phyloP scores from a whole-genome alignment of 2,113 vertebrate genomes.

The Furnarius figulus region DNA sequence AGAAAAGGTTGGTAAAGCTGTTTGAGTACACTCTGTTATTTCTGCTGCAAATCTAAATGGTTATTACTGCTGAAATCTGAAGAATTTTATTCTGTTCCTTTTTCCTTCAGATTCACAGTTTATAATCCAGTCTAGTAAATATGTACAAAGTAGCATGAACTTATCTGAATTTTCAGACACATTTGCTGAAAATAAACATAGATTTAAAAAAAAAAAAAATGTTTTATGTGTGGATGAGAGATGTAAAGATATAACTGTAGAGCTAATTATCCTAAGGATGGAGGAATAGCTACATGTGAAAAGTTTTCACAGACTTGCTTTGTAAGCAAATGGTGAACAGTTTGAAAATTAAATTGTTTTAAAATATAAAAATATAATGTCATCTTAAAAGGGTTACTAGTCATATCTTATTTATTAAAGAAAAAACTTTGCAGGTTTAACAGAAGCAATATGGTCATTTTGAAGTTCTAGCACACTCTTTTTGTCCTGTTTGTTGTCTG shows the following conservation, averaged over 20 bases:
- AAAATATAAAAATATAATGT: not conserved
- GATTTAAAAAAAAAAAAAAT: not conserved
- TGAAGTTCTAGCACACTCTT: not conserved
- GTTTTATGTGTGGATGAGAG: not conserved
- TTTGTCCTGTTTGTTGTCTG: not conserved
- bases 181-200: not conserved
- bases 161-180: not conserved
- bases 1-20: not conserved
- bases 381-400: not conserved
- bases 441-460: not conserved
- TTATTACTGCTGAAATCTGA: not conserved
- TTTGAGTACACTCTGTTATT: not conserved
- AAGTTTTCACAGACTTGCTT: not conserved
- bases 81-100: not conserved
- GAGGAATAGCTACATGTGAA: not conserved
- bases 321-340: not conserved
- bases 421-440: not conserved
- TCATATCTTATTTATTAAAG: not conserved
- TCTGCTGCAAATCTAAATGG: not conserved
- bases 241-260: not conserved
- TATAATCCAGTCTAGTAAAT: not conserved
- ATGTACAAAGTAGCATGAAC: not conserved
- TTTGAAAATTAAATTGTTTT: not conserved
- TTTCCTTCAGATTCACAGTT: not conserved
- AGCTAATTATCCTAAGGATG: not conserved